Base-by-base conservation (phyloP, 37 sponge, comb jelly and placozoan species). In the Eunapius fragilis region DNA sequence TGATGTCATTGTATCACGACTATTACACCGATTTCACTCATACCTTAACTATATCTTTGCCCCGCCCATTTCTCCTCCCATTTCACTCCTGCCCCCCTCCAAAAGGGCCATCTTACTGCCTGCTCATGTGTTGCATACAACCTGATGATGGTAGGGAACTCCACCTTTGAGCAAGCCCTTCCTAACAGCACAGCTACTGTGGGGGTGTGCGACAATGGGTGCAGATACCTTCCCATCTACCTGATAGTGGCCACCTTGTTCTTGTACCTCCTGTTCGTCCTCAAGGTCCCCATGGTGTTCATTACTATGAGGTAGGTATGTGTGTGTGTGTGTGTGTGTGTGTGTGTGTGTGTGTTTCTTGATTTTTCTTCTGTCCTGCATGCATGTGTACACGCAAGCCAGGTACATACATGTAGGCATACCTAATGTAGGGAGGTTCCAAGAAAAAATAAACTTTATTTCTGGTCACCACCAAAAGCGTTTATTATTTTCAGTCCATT, bases 261-360 rank as follows among this genome's bases (percentile, higher is more conserved):
- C 26, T 22, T 77, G 35, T 37, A 35, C 78, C 14, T 77, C 26
- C 33, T 77, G 22, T 77, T 38, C 17, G 33, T 34, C 25, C 78
- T 34, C 26, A 36, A 38, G 26, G 78, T 77, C 14, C 78, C 78
- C 10, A 34, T 36, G 33, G 37, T 77, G 26, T 36, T 77, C 26
- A 36, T 77, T 27, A 77, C 78, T 1, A 38, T 77, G 33, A 77
- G 78, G 78, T 77, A 31, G 22, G 73, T 25, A 19, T 27, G 28
- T 25, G 10, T 31, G 0, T 3, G 5, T 58, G 27, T 27, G 49
- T 67, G 13, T 7, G 69, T 50, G 24, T 45, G 11, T 70, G 71
- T 28, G 26, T 70, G 26, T 70, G 73, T 72, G 31, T 38, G 33
- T 26, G 26, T 77, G n/a, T n/a, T n/a, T n/a, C n/a, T n/a, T n/a